phyloP scores from a whole-genome alignment of 2,797 vertebrate genomes.

The Leptatherina wallacei region DNA sequence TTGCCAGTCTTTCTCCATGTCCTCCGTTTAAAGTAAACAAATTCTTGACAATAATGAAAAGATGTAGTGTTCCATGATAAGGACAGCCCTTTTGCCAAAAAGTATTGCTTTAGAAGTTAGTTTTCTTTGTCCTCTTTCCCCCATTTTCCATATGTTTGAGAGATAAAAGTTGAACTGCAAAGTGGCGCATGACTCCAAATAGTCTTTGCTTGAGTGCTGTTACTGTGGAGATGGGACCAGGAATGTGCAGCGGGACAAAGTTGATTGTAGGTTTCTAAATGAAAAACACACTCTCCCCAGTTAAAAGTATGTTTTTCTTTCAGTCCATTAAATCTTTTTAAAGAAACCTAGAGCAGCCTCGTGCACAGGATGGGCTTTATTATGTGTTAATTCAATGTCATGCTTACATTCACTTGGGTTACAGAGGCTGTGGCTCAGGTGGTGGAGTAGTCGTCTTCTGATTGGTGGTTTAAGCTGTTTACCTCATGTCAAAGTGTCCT shows the following conservation, averaged over 20 bases:
- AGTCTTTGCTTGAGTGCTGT: conserved; percentile 77
- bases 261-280: conserved; percentile 81
- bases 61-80: neutral
- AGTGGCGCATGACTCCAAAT: conserved; percentile 77
- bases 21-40: conserved; percentile 43
- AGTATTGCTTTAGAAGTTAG: conserved; percentile 35
- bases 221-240: conserved; percentile 74
- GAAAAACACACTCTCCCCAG: conserved; percentile 78
- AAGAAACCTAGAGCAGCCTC: conserved; percentile 59
- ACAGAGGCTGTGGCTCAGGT: conserved; percentile 1
- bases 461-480: neutral
- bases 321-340: conserved; percentile 73
- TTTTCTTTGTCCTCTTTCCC: conserved; percentile 34
- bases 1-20: conserved; percentile 17
- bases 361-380: conserved; percentile 55
- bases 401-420: conserved; percentile 47
- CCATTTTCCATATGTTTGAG: conserved; percentile 50
- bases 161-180: conserved; percentile 68
- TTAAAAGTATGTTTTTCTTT: conserved; percentile 75
- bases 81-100: conserved; percentile 18
- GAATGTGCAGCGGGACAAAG: conserved; percentile 79
- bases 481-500: neutral
- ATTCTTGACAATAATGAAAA: conserved; percentile 57
- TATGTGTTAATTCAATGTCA: conserved; percentile 62
- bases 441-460: neutral